Evolutionary conservation across 2,113 vertebrate genomes (phyloP), one percentile per base, ranked within the genome.

Genomic region (Catharus bicknelli): DNA sequence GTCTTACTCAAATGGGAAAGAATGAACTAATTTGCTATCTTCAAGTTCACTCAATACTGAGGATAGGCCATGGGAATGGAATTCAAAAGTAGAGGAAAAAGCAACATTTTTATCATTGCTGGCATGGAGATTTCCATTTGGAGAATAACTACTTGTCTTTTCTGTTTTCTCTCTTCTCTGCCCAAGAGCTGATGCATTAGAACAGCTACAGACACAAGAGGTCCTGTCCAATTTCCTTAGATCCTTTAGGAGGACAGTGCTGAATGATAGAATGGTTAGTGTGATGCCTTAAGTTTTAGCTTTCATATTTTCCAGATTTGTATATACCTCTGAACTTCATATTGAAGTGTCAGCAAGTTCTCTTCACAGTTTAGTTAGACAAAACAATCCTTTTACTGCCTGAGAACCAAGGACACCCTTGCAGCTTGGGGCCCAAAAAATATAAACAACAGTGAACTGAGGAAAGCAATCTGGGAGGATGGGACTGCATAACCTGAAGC

Each of bases 81-180:
- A 94, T 87, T 81, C 45, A 40, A 58, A 93, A 95, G 13, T 21
- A 51, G 53, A 91, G 66, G 40, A 34, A 90, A 89, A 89, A 59
- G n/a, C 30, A 91, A 83, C 29, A 58, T 79, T 92, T 89, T 89
- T 45, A 57, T 90, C 27, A 82, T 54, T 90, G 30, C 34, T 76
- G 74, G 36, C 30, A 69, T 64, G 48, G 62, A 81, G 26, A 67
- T 63, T 75, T 75, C 29, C 13, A 23, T 64, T 68, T 64, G 54
- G 36, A 93, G 36, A 92, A 13, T 53, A 84, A 63, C 36, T 64
- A 17, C 13, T 86, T 83, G 21, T 55, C 21, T 72, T 87, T 81
- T 58, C n/a, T 76, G 16, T 89, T 63, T 76, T 79, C 29, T 76
- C 53, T 84, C 12, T 88, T 72, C 34, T 34, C 20, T 88, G 36